These are phyloP conservation scores for Drosophila burlai DNA, from an alignment of 1,140 invertebrate genomes.

Conservation along the genomic window DNA sequence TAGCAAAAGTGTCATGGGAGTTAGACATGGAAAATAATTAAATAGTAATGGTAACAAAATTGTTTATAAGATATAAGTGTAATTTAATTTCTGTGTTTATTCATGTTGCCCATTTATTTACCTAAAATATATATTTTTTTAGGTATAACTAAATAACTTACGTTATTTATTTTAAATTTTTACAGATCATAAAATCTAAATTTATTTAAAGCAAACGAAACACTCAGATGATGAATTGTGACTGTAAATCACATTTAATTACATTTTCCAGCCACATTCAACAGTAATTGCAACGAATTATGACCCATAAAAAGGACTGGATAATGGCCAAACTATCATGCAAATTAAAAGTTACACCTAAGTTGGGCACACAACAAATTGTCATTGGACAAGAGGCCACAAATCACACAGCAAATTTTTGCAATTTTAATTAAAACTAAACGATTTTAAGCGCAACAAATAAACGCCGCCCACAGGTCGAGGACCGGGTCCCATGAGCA, in stretches of 20 bases:
- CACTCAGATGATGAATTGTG: background rate
- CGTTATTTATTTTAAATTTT: background rate
- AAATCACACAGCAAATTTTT: slow-evolving; percentile 41
- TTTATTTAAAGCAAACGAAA: background rate
- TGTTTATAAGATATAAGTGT: too few relatives aligned
- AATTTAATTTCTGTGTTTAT: background rate
- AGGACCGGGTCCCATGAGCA: slow-evolving; percentile 15
- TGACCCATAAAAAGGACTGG: background rate
- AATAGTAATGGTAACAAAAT: background rate
- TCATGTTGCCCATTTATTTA: background rate
- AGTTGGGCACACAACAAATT: slow-evolving; percentile 29
- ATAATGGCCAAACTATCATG: slow-evolving; percentile 27
- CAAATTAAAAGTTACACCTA: slow-evolving; percentile 31
- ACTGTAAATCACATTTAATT: slow-evolving; percentile 19
- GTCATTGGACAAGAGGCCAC: slow-evolving; percentile 39
- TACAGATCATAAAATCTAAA: background rate
- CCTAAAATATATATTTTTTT: background rate
- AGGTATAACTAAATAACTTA: too few relatives aligned
- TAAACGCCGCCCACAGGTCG: slow-evolving; percentile 14
- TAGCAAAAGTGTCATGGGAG: background rate
- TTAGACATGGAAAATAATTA: background rate
- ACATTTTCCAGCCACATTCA: background rate
- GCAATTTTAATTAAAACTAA: slow-evolving; percentile 54
- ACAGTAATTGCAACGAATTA: slow-evolving; percentile 17
- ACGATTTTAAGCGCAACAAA: slow-evolving; percentile 46